Base-by-base conservation (phyloP, 30 jellyfish, hydroid and myxozoan genomes). In the Rhopilema esculentum region DNA sequence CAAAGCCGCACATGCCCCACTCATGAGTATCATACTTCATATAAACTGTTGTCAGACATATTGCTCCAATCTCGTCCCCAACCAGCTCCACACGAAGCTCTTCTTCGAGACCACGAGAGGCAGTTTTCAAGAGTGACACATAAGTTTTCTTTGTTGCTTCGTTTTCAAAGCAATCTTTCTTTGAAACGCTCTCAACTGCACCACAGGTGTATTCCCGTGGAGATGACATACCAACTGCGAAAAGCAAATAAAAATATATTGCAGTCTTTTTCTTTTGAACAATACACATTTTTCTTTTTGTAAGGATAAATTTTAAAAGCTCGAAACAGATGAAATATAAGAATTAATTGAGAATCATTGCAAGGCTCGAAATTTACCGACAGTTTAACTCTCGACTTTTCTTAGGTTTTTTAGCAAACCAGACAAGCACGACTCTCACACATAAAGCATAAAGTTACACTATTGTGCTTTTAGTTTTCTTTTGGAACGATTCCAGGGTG, bases 1-100 rank as follows among this genome's bases (percentile, higher is more conserved):
- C 91, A 77, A 91, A 90, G 15, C 97, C 97, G 29, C 97, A 90
- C 91, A 91, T 74, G 16, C 97, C 97, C 97, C 97, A 91, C 65
- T 91, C 97, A 48, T 91, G 97, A 4, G 97, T 91, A 83, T 91
- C 97, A 48, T 82, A 83, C 82, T 91, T 91, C 91, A 91, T 50
- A 89, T 91, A 91, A 19, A 91, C 89, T n/a, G 97, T 91, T 12
- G 90, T 77, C 8, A 91, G 82, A 72, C 97, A 84, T 0, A 91
- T 91, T 68, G 97, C 77, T 48, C 79, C 82, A 48, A 91, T 32
- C 57, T 91, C 97, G 20, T 91, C 95, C 1, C 92, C 97, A 33
- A 79, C 86, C 21, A 91, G 64, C 32, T 91, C 97, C 23, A 91
- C 94, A 23, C 94, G 88, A 7, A 91, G 69, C 71, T 91, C 97